Base-by-base conservation (phyloP, 2,113 vertebrate species). In the Cnemophilus loriae region DNA sequence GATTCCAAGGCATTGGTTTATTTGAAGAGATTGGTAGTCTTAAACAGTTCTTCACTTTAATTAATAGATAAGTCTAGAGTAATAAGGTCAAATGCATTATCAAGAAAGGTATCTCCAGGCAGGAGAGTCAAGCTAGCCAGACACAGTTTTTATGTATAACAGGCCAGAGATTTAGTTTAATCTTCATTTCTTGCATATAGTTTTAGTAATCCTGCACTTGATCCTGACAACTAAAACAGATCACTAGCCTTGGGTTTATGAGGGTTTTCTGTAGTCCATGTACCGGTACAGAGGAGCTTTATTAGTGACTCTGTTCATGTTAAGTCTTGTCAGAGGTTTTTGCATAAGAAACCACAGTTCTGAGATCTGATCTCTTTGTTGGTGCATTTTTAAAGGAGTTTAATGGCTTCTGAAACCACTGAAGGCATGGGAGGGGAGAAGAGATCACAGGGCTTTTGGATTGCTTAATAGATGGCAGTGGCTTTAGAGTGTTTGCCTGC, bases 291-390 rank as follows among this genome's bases (percentile, higher is more conserved):
- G 80, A 92, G 53, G 71, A 89, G 13, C 79, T 64, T 64, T 30
- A 79, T 44, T 39, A 79, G 37, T 47, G 71, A 35, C 15, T 96
- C 39, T 42, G 21, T 82, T 96, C 92, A 11, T 96, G 92, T 95
- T 92, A 84, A 78, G 69, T 92, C 96, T 95, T 96, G 96, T 96
- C 68, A 74, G 69, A 73, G 71, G 73, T 42, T 93, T 91, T 93
- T 92, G 76, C 56, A 64, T 92, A 69, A 87, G 73, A 92, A 95
- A 89, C 93, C 88, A 84, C 80, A 84, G 19, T 94, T 94, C 83
- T 93, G 85, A 94, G 79, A 55, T 80, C 22, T 90, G 52, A 94
- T 93, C 86, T 90, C 79, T 81, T 89, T 88, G 81, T 41, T 91
- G 90, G 20, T 89, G 76, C 11, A 75, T 80, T 92, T 85, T 88